Evolutionary conservation across 92 coral and sea anemone genomes (phyloP), one percentile per base, ranked within the genome.

Genomic region (Porites rus): DNA sequence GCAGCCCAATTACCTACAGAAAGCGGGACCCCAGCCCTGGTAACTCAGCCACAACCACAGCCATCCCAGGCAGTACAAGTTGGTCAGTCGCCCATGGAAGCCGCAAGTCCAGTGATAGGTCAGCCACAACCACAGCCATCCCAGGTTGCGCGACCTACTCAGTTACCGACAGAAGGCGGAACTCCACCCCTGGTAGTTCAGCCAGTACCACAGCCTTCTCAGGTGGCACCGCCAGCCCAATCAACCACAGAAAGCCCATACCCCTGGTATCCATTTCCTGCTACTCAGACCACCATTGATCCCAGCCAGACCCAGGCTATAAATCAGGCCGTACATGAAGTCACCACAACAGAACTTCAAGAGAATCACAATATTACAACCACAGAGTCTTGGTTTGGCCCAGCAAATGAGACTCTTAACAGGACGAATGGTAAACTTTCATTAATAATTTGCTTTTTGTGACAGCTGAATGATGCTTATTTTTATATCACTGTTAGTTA

Each of bases 251-350:
- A 62, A 62, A 72, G 67, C 31, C 65, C 90, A 77, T 75, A 54
- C 56, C 70, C 74, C 81, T 5, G 13, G 38, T 38, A 17, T 43
- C 79, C 79, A 56, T 83, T 73, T 51, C 87, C 87, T 12, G 54
- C 46, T 6, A 11, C 87, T 1, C 87, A 83, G 80, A 83, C 87
- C 14, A 83, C 79, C 16, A 51, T 83, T 64, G 63, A 25, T 12
- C 56, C 87, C 24, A 79, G 87, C n/a, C 75, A 81, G 63, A 82
- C 90, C 52, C 87, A 80, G 87, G 86, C 72, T 17, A 65, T 85
- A 72, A 74, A 75, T 19, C 74, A 76, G 65, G 89, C 86, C 22
- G 90, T 82, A 1, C 84, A 81, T 21, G 43, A 80, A 13, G 60
- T 76, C 22, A 82, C 90, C 5, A 87, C 86, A 14, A 81, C 87